phyloP scores from a whole-genome alignment of 2,797 vertebrate species.

The Siniperca undulata region DNA sequence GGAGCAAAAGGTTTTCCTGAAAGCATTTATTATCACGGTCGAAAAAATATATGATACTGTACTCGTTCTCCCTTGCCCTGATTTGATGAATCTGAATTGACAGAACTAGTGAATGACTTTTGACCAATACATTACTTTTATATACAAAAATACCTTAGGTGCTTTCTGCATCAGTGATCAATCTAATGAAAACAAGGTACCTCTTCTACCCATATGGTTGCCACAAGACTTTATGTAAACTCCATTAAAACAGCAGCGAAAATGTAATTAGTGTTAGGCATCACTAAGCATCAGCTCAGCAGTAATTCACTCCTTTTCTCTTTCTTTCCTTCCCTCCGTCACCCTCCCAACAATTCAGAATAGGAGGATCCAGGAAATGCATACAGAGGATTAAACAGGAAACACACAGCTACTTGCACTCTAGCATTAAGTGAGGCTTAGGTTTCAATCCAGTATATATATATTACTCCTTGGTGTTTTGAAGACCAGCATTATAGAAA shows the following conservation, averaged over 20 bases:
- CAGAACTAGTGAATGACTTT: conserved; percentile 21
- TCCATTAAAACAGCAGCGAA: conserved; percentile 78
- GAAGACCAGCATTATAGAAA: conserved; percentile 37
- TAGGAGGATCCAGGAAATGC: conserved; percentile 38
- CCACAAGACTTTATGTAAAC: conserved; percentile 77
- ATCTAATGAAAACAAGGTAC: conserved; percentile 75
- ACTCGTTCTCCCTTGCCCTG: neutral
- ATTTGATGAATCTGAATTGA: conserved; percentile 43
- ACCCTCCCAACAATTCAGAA: conserved; percentile 30
- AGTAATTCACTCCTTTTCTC: conserved; percentile 54
- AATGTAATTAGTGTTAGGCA: conserved; percentile 82
- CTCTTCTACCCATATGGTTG: conserved; percentile 63
- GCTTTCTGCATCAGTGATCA: conserved; percentile 69
- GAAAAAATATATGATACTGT: conserved; percentile 21
- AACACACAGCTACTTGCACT: conserved; percentile 44
- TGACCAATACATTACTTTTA: conserved; percentile 29
- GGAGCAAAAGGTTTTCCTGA: conserved; percentile 26
- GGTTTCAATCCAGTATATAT: conserved; percentile 44
- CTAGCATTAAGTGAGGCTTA: conserved; percentile 56
- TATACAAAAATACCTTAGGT: conserved; percentile 49
- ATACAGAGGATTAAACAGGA: conserved; percentile 51
- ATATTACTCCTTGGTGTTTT: conserved; percentile 52
- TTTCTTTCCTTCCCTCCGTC: conserved; percentile 27
- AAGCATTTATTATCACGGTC: conserved; percentile 38
- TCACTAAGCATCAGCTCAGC: conserved; percentile 74